phyloP scores from a whole-genome alignment of 2,797 vertebrate genomes.

The Spondyliosoma cantharus region DNA sequence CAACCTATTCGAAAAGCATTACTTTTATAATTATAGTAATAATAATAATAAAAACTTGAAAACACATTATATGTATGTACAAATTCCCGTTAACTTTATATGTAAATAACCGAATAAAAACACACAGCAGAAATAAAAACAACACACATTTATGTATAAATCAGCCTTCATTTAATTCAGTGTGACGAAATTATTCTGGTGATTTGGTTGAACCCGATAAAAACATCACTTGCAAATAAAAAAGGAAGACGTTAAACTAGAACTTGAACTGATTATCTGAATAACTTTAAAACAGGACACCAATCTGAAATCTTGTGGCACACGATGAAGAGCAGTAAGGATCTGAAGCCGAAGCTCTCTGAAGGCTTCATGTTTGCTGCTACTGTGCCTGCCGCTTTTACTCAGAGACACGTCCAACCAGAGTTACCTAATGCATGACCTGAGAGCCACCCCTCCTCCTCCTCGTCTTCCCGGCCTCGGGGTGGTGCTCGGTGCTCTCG shows the following conservation, averaged over 20 bases:
- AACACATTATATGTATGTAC: too few relatives aligned
- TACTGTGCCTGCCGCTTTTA: conserved; percentile 42
- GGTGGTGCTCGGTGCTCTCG: conserved; percentile 26
- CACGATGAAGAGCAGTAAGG: background rate
- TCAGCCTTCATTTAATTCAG: too few relatives aligned
- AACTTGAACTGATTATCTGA: background rate
- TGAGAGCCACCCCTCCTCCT: conserved; percentile 17
- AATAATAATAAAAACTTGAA: too few relatives aligned
- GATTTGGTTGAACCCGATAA: background rate
- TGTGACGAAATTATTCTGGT: too few relatives aligned
- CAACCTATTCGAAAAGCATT: too few relatives aligned
- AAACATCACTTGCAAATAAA: background rate
- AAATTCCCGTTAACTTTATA: too few relatives aligned
- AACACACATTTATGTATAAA: too few relatives aligned
- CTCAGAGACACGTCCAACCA: conserved; percentile 30
- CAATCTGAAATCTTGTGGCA: background rate
- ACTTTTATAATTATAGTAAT: too few relatives aligned
- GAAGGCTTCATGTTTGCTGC: conserved; percentile 46
- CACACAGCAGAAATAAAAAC: too few relatives aligned
- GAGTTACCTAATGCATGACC: conserved; percentile 58
- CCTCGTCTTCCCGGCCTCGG: conserved; percentile 16
- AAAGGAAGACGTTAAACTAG: background rate
- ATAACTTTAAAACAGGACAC: background rate
- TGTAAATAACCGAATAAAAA: too few relatives aligned
- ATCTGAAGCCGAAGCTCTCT: conserved; percentile 44